Evolutionary conservation across 2,797 vertebrate genomes (phyloP), one percentile per base, ranked within the genome.

Genomic region (Semotilus atromaculatus): DNA sequence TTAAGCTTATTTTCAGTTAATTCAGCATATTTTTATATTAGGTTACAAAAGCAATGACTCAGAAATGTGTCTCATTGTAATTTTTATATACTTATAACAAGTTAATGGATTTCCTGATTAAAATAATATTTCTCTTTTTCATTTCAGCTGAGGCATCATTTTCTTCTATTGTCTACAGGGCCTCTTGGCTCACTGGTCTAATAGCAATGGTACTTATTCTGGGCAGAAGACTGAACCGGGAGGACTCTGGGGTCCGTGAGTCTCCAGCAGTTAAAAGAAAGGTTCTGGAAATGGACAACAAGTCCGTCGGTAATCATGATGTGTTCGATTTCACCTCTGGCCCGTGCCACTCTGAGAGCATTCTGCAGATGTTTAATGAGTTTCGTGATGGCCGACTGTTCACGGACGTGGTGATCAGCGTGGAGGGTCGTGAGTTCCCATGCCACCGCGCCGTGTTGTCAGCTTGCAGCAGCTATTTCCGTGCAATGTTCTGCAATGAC

Each of bases 401-500:
- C 93, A 99, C 98, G 0, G 98, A 99, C 10, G 98, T 99, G 31
- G 96, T 99, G 82, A 99, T 99, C 93, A 98, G 97, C 2, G 98
- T 99, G 86, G 97, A 99, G 92, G 98, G 98, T 18, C 96, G 94
- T 0, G 97, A 99, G 93, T 99, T 99, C 85, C 98, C 97, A 9
- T 99, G 98, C 94, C 98, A 99, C 68, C 96, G 98, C 0, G 98
- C 98, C 0, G 96, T 99, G 40, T 97, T 99, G 80, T 99, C 98
- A 0, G 97, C 98, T 74, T 99, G 97, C 93, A 99, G 98, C 81
- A 97, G 97, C 91, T 99, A 99, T 93, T 99, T 99, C 93, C 95
- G 97, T 86, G 98, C 98, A 79, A 99, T 99, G 98, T 99, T 99
- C 91, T 99, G 97, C 92, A 99, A 99, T 0, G 98, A 99, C 90